Evolutionary conservation across 2,113 vertebrate species (phyloP).

Genomic region (Pterocles orientalis): DNA sequence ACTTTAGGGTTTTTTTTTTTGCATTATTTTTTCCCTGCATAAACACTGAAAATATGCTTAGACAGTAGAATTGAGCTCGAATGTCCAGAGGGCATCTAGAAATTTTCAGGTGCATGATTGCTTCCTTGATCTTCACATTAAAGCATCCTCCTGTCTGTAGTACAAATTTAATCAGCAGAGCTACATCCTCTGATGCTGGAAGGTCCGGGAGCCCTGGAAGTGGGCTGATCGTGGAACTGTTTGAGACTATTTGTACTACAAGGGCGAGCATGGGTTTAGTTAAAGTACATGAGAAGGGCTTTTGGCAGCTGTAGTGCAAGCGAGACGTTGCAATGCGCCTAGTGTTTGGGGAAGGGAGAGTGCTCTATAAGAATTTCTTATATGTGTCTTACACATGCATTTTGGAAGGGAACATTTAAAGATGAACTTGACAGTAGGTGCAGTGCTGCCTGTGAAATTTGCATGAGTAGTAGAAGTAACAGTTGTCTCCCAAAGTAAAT

Average conservation of each 20-base stretch:
- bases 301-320: fast-evolving
- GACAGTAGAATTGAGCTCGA: background rate
- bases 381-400: fast-evolving
- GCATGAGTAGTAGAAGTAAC: fast-evolving
- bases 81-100: background rate
- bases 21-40: background rate
- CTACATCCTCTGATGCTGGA: background rate
- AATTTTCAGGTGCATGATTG: background rate
- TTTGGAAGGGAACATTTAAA: background rate
- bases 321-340: fast-evolving
- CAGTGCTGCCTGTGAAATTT: background rate
- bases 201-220: background rate
- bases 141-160: background rate
- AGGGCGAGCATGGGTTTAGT: background rate
- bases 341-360: fast-evolving
- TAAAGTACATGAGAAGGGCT: background rate
- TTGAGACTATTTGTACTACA: background rate
- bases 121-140: background rate
- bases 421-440: fast-evolving
- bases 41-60: background rate
- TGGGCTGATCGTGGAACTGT: background rate
- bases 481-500: background rate
- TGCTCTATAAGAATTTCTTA: fast-evolving
- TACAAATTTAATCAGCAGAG: background rate
- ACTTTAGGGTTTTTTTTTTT: background rate